Base-by-base conservation (phyloP, 53 echinoderm and acorn worm species). In the Zoroaster sp. region DNA sequence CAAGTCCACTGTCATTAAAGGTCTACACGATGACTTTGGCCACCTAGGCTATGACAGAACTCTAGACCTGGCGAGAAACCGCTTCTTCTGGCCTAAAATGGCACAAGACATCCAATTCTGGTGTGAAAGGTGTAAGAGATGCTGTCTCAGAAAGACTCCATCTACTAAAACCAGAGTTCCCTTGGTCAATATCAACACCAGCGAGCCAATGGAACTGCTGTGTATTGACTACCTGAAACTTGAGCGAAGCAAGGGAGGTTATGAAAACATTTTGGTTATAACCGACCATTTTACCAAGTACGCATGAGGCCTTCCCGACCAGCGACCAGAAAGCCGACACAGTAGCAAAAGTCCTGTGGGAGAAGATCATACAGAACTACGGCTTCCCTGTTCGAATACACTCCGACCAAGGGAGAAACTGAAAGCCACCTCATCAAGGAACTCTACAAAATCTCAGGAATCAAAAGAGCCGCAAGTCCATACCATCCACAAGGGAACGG, bases 401-500 rank as follows among this genome's bases (percentile, higher is more conserved):
- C 30, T n/a, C 66, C 13, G 87, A 91, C 76, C 91, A 91, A 42
- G 91, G 87, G 12, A 46, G 71, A 49, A 46, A 69, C 40, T 91
- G 69, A 86, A 32, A 31, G 36, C 3, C 42, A 8, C 1, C 41
- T 91, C 0, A 91, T 91, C 14, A 37, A 43, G 42, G 55, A 83
- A 21, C 47, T 90, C 5, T 83, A 36, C 54, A 23, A 34, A 4
- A 23, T 83, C 25, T 31, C n/a, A 55, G 91, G 85, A 17, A 91
- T 91, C 33, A 49, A 44, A 1, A n/a, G n/a, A 91, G 54, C 53
- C 30, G 88, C 88, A 17, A 82, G 82, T 1, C 87, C 87, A 0
- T 91, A 87, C n/a, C 87, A 91, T 25, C 91, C 91, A 5, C 79
- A 87, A 47, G 80, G 91, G 1, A 79, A 87, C 28, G 66, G 41